phyloP scores from a whole-genome alignment of 2,113 vertebrate species.

The Pagrus major region DNA sequence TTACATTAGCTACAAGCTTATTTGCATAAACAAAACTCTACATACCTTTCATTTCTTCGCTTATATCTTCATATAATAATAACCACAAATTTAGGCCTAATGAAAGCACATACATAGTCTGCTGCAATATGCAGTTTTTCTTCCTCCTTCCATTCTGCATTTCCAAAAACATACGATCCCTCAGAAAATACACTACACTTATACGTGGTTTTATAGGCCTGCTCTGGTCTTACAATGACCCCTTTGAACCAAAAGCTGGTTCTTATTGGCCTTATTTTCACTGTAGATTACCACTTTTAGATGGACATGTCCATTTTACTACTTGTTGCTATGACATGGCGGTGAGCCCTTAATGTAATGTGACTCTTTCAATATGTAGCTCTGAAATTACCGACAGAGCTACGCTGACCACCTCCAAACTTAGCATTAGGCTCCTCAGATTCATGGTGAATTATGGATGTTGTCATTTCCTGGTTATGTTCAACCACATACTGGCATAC shows the following conservation, averaged over 20 bases:
- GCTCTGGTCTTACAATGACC: conserved; percentile 56
- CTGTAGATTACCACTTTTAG: conserved; percentile 58
- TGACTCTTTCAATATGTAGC: conserved; percentile 65
- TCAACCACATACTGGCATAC: conserved; percentile 75
- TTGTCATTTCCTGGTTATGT: conserved; percentile 80
- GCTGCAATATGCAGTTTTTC: background rate
- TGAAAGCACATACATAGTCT: background rate
- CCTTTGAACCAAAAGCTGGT: conserved; percentile 54
- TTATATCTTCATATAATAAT: background rate
- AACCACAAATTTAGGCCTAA: conserved; percentile 17
- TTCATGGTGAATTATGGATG: conserved; percentile 74
- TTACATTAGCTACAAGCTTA: background rate
- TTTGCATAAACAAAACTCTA: background rate
- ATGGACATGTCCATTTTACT: conserved; percentile 59
- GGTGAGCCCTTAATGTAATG: conserved; percentile 59
- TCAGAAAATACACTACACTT: conserved; percentile 46
- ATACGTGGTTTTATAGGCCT: conserved; percentile 33
- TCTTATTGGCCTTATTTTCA: conserved; percentile 48
- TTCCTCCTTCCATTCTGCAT: conserved; percentile 30
- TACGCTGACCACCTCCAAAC: conserved; percentile 74
- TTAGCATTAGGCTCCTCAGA: conserved; percentile 62
- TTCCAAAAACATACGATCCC: conserved; percentile 43
- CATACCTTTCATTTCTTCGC: background rate
- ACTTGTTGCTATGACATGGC: conserved; percentile 53
- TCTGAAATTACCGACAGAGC: conserved; percentile 62